These are phyloP conservation scores for Ornithoptera alexandrae DNA, from an alignment of 2,888 invertebrate genomes.

Conservation along the genomic window DNA sequence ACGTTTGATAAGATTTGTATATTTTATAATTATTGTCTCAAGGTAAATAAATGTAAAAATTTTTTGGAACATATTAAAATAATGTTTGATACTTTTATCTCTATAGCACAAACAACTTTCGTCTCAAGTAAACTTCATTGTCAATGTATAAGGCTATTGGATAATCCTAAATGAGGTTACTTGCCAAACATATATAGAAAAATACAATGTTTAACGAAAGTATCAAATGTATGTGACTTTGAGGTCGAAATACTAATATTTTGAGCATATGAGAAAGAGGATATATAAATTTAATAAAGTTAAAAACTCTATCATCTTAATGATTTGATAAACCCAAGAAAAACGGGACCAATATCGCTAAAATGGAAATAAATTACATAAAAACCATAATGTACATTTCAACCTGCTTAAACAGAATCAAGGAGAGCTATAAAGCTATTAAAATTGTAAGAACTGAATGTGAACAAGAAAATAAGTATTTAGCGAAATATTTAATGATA, in stretches of 20 bases:
- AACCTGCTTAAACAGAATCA: too few species aligned
- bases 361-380: too few species aligned
- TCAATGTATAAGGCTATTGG: neutral
- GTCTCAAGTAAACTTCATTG: neutral
- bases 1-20: too few species aligned
- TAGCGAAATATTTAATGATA: too few species aligned
- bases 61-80: neutral
- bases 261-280: neutral
- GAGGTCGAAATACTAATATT: neutral
- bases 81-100: neutral
- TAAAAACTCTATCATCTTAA: too few species aligned
- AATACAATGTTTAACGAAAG: neutral
- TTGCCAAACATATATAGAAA: neutral
- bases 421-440: too few species aligned
- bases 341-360: too few species aligned
- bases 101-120: neutral
- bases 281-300: neutral
- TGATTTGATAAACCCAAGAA: too few species aligned
- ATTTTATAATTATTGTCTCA: too few species aligned
- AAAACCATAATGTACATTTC: too few species aligned
- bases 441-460: too few species aligned
- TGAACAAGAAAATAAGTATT: too few species aligned
- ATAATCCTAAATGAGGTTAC: conserved; percentile 1
- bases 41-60: neutral
- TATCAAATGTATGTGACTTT: neutral